A percentile compares a stretch with the other conserved stretches of the same genome.
Evolutionary conservation across 2,113 vertebrate genomes (phyloP).

Genomic region (Panthera leo): DNA sequence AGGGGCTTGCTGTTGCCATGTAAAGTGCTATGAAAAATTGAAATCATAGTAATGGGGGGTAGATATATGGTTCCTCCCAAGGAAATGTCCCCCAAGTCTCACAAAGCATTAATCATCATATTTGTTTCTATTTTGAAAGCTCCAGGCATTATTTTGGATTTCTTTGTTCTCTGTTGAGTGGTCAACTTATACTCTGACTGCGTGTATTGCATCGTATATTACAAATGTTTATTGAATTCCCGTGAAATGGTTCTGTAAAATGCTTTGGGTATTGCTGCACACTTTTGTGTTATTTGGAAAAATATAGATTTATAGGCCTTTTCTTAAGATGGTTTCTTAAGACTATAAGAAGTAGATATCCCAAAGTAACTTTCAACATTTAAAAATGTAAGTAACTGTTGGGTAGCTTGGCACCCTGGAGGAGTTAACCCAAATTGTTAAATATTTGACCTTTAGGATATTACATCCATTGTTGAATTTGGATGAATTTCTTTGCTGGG

Average conservation of each 20-base stretch:
- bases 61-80: slow-evolving; percentile 40
- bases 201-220: neutral
- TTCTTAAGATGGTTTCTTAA: slow-evolving; percentile 15
- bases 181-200: slow-evolving; percentile 45
- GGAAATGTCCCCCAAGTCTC: slow-evolving; percentile 45
- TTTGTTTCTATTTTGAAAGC: slow-evolving; percentile 52
- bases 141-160: slow-evolving; percentile 43
- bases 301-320: slow-evolving; percentile 44
- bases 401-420: neutral
- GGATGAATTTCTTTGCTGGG: neutral
- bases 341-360: neutral
- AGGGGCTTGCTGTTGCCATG: slow-evolving; percentile 21
- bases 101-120: slow-evolving; percentile 61
- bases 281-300: neutral
- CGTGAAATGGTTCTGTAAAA: slow-evolving; percentile 51
- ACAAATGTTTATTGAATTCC: slow-evolving; percentile 53
- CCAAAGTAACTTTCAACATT: neutral
- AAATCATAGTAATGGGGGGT: slow-evolving; percentile 52
- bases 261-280: slow-evolving; percentile 39
- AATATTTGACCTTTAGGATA: neutral
- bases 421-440: neutral
- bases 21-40: slow-evolving; percentile 52
- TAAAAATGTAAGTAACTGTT: neutral
- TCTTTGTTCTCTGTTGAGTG: slow-evolving; percentile 53
- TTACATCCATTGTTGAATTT: neutral